Percentiles rank a stretch among this genome's conserved stretches.
Conservation (phyloP, 2,113 vertebrate genomes). For the Leptodactylus fuscus region DNA sequence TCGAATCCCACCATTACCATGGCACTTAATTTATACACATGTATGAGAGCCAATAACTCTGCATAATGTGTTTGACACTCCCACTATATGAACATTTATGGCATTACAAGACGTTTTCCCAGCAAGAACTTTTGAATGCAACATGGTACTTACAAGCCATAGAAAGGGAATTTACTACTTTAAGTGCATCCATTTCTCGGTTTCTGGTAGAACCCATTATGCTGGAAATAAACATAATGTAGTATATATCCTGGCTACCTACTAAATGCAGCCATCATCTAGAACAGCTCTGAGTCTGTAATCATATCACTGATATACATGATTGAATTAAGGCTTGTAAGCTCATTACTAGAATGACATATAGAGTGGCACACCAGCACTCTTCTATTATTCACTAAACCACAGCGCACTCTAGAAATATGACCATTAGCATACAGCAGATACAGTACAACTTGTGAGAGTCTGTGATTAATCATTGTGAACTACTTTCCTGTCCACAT, state of each 20-base stretch:
- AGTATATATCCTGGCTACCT: neutral
- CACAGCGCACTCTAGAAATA: neutral
- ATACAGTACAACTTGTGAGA: neutral
- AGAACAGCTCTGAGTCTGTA: neutral
- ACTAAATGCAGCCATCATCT: neutral
- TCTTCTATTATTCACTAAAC: neutral
- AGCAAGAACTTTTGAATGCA: neutral
- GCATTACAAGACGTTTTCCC: slow-evolving; percentile 21
- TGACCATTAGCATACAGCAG: neutral
- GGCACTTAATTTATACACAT: neutral
- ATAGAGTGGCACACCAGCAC: neutral
- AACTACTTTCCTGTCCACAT: too few species aligned
- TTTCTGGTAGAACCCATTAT: neutral
- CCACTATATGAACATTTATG: slow-evolving; percentile 17
- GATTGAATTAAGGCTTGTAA: neutral
- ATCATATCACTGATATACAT: neutral
- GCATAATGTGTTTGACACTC: neutral
- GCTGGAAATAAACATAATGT: neutral
- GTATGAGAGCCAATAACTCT: slow-evolving; percentile 5
- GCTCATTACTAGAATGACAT: neutral
- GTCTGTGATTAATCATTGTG: neutral
- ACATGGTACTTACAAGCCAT: neutral
- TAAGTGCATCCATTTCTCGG: slow-evolving; percentile 5
- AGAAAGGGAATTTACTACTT: slow-evolving; percentile 7
- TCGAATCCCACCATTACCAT: neutral